Evolutionary conservation across 2,888 invertebrate genomes (phyloP), one percentile per base, ranked within the genome.

Genomic region (Drosophila pseudotakahashii): DNA sequence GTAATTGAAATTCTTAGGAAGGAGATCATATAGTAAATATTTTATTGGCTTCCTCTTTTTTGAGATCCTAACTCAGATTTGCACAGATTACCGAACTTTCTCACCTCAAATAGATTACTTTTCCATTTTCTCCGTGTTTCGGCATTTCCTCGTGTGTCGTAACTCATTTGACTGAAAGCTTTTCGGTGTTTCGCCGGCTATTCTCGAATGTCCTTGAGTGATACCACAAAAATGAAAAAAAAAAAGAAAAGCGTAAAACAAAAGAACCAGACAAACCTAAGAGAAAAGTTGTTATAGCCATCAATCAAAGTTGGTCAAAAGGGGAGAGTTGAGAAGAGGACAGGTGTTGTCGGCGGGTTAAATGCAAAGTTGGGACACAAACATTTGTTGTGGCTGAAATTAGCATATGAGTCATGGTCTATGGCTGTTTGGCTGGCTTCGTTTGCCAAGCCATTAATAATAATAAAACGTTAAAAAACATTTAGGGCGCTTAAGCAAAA

Each of bases 101-200:
- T 16, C 36, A 57, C 58, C 66, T 41, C 13, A 51, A 51, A 45
- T 51, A 55, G 54, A 42, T 62, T 51, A 57, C 34, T 36, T 11
- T 48, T 7, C 16, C 51, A 51, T 23, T 54, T 23, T 44, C n/a
- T 42, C 19, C 30, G 14, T 58, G 45, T 53, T 64, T 53, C 26
- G 55, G 39, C 34, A 48, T 68, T 53, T 23, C 42, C 26, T 37
- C 16, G 42, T 44, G 71, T 47, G 69, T 58, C 42, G 73, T 72
- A 78, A 78, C 79, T 84, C 87, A 84, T 84, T 84, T 84, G 75
- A 73, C 77, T 80, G 85, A 84, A 80, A 82, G 84, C 82, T 80
- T 84, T 84, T 80, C 57, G 69, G 71, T 86, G 82, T 82, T 85
- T 75, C 14, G 48, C 47, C 50, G 41, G 50, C 14, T 52, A 44